A percentile compares a stretch with the other conserved stretches of the same genome.
Evolutionary conservation across 2,888 invertebrate genomes (phyloP).

Genomic region (Rhorus exstirpatorius): DNA sequence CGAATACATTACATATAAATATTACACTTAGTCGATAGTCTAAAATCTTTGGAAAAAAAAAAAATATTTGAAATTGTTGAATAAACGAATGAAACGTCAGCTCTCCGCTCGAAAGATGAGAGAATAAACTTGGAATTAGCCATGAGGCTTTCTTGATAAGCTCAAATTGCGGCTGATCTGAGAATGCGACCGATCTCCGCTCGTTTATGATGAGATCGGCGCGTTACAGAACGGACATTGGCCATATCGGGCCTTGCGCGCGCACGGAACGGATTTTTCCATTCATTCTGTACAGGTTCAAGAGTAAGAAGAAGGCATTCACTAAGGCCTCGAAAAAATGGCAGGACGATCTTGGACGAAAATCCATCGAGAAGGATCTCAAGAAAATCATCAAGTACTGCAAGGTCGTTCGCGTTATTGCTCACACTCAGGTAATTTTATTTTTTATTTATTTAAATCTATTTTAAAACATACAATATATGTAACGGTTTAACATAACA

Average conservation of each 20-base stretch:
- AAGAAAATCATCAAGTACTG: constrained; percentile 99
- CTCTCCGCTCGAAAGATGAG: constrained; percentile 86
- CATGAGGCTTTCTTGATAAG: constrained; percentile 69
- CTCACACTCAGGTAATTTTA: constrained; percentile 98
- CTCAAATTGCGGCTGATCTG: constrained; percentile 76
- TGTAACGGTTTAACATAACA: no score
- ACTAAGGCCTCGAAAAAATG: constrained; percentile 97
- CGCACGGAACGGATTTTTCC: constrained; percentile 75
- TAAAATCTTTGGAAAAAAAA: constrained; percentile 6
- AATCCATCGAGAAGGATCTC: constrained; percentile 98
- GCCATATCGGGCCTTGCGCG: constrained; percentile 41
- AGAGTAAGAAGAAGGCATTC: constrained; percentile 99
- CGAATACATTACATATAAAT: not conserved
- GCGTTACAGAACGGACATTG: constrained; percentile 77
- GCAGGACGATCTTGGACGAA: constrained; percentile 98
- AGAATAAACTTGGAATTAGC: constrained; percentile 80
- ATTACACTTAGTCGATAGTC: not conserved
- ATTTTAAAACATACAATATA: no score
- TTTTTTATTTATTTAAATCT: no score
- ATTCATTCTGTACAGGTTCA: constrained; percentile 92
- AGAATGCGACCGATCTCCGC: constrained; percentile 83
- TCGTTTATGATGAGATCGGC: constrained; percentile 83
- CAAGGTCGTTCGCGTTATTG: constrained; percentile 97
- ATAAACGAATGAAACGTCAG: constrained; percentile 74
- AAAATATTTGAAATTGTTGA: constrained; percentile 59